These are phyloP conservation scores for Hirtodrosophila alboralis DNA, from an alignment of 2,888 invertebrate genomes.

Conservation along the genomic window DNA sequence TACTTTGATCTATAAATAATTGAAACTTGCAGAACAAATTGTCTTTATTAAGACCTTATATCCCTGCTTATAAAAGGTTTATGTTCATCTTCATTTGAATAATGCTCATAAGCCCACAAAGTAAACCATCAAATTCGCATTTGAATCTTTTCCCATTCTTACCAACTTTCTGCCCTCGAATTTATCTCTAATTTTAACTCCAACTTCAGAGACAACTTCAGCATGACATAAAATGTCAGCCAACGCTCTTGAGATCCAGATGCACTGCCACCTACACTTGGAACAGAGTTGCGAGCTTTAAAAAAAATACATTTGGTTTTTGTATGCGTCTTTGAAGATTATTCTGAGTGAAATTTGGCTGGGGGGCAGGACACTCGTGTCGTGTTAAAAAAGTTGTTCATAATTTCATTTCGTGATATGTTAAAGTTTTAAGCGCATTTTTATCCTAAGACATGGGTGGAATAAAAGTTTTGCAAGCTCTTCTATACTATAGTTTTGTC, in stretches of 20 bases:
- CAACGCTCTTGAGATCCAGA: constrained; percentile 33
- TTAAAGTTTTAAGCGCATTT: constrained; percentile 31
- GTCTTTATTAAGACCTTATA: too few relatives aligned
- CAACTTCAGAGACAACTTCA: constrained; percentile 16
- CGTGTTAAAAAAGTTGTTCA: constrained; percentile 50
- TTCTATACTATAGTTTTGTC: too few relatives aligned
- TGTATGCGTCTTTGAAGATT: constrained; percentile 21
- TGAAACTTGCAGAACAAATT: too few relatives aligned
- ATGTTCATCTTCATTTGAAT: not conserved
- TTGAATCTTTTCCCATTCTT: not conserved
- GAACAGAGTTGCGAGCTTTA: constrained; percentile 23
- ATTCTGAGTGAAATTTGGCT: constrained; percentile 34
- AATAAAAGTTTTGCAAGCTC: constrained; percentile 4
- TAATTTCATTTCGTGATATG: constrained; percentile 57
- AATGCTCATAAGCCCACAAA: constrained; percentile 1
- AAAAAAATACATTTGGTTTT: constrained; percentile 66
- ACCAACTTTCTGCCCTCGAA: not conserved
- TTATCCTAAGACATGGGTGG: constrained; percentile 16
- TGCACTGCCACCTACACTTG: constrained; percentile 17
- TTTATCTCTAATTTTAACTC: constrained; percentile 23
- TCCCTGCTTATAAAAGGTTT: too few relatives aligned
- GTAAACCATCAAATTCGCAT: constrained; percentile 13
- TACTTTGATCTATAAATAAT: too few relatives aligned
- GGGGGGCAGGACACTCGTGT: constrained; percentile 18
- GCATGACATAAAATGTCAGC: constrained; percentile 50